Evolutionary conservation across 2,888 invertebrate genomes (phyloP).

Genomic region (Pharmacophagus antenor): DNA sequence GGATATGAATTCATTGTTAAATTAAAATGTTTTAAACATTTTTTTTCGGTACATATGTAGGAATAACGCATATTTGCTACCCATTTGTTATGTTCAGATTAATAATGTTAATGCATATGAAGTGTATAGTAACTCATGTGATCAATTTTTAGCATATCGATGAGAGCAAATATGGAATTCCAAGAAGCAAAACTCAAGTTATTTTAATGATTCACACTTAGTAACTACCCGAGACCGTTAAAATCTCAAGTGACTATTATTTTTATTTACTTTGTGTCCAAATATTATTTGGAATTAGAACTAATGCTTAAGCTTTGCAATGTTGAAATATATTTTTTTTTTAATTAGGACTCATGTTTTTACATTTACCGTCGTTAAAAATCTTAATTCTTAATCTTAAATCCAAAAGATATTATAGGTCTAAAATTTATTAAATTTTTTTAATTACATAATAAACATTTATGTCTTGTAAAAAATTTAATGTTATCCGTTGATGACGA

Average conservation of each 20-base stretch:
- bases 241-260: conserved; percentile 45
- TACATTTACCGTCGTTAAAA: too few relatives aligned
- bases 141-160: conserved; percentile 57
- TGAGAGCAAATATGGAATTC: conserved; percentile 61
- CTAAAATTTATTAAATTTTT: not conserved
- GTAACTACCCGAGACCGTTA: conserved; percentile 68
- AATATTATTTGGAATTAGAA: conserved; percentile 30
- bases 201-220: conserved; percentile 68
- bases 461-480: not conserved
- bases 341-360: too few relatives aligned
- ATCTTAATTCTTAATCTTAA: too few relatives aligned
- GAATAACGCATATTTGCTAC: not conserved
- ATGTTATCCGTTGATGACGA: conserved; percentile 30
- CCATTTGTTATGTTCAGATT: not conserved
- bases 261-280: conserved; percentile 38
- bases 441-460: not conserved
- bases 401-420: not conserved
- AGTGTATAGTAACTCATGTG: conserved; percentile 38
- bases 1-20: too few relatives aligned
- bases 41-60: not conserved
- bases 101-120: conserved; percentile 3
- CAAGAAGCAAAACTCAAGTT: conserved; percentile 67
- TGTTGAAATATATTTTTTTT: not conserved
- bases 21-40: not conserved
- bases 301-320: conserved; percentile 6